Evolutionary conservation across 2,797 vertebrate genomes (phyloP), one percentile per base, ranked within the genome.

Genomic region (Nannoperca australis): DNA sequence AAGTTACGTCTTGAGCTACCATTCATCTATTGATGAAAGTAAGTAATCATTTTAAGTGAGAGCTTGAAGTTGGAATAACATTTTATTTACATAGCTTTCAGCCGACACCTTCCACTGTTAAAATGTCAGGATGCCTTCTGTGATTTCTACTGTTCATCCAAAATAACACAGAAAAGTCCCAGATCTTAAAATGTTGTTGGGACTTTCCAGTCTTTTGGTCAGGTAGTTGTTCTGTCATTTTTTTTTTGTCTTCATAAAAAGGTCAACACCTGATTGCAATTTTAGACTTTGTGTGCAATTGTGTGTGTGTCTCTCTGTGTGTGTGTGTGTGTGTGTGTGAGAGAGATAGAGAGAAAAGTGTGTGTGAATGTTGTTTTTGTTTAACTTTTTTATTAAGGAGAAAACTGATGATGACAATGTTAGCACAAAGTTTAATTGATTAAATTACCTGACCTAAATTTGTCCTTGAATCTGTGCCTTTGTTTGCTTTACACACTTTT

Each of bases 371-470:
- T 70, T 72, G 40, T 30, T 61, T 71, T 73, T 81, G 18, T 80
- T 70, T 77, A 62, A 51, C 32, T 61, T 83, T 86, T 79, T 44
- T 8, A 85, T 73, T 83, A 78, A 86, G 78, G 79, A 85, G 73
- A 79, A 83, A 54, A 78, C 32, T 70, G 51, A 70, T 75, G 54
- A 30, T 71, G 40, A 85, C 49, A 70, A 45, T 80, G 79, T 82
- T 70, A 66, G 54, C 62, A 64, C 55, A 85, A 73, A 36, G 45
- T 79, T 79, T 63, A 24, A 78, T 72, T 70, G 42, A 93, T 78
- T 87, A 93, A 93, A 93, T 71, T 30, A 73, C 63, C 77, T 84
- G 79, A 88, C 69, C 60, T 78, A 72, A 76, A 77, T 83, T 30
- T 70, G 2, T 61, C 0, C 11, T 76, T 61, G 0, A 30, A 8